phyloP scores from a whole-genome alignment of 2,113 vertebrate species.

The Axis porcinus region DNA sequence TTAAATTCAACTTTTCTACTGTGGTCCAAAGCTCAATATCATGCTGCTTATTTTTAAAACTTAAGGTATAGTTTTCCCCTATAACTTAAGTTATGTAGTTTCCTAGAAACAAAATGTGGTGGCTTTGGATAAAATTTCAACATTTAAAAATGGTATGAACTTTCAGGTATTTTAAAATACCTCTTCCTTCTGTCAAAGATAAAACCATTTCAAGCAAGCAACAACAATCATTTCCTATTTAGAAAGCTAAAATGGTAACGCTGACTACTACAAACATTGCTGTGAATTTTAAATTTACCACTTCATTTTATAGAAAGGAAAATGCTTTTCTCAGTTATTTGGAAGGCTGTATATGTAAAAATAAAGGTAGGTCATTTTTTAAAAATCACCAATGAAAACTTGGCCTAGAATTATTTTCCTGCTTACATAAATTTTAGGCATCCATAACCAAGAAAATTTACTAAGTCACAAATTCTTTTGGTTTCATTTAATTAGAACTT shows the following conservation, averaged over 20 bases:
- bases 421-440: slow-evolving; percentile 2
- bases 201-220: background rate
- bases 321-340: background rate
- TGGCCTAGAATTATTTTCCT: background rate
- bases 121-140: background rate
- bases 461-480: background rate
- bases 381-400: background rate
- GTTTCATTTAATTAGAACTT: slow-evolving; percentile 55
- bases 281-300: background rate
- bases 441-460: slow-evolving; percentile 6
- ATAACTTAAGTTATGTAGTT: background rate
- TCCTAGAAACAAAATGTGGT: background rate
- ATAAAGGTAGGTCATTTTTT: background rate
- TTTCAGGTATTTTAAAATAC: background rate
- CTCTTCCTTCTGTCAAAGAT: background rate
- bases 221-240: background rate
- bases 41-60: background rate
- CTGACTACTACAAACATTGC: background rate
- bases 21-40: background rate
- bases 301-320: background rate
- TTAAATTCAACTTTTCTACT: background rate
- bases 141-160: background rate
- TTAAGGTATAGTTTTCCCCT: background rate
- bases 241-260: background rate
- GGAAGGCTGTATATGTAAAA: background rate